Conservation (phyloP, 2,888 invertebrate species). For the Leptopterna dolabrata region DNA sequence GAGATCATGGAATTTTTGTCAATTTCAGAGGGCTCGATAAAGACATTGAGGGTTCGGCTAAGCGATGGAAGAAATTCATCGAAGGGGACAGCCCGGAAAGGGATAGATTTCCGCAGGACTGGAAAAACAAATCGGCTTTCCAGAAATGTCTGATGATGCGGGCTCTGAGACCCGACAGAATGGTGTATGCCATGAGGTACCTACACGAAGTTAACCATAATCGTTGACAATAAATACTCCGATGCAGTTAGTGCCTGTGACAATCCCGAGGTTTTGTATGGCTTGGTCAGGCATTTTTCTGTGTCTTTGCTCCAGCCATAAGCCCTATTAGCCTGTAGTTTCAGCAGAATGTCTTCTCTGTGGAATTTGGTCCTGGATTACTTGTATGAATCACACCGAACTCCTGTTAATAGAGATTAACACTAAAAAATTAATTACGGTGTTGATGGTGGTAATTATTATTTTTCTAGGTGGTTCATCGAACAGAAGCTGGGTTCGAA, state of each 20-base stretch:
- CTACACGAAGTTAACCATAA: not conserved
- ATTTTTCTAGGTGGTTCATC: slow-evolving; percentile 78
- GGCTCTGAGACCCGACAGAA: slow-evolving; percentile 89
- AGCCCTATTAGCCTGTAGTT: too few relatives aligned
- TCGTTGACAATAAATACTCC: not conserved
- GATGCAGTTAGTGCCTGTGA: too few relatives aligned
- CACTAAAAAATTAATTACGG: too few relatives aligned
- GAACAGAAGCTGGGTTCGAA: slow-evolving; percentile 89
- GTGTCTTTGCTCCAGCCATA: too few relatives aligned
- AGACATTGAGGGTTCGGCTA: slow-evolving; percentile 90
- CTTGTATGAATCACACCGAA: too few relatives aligned
- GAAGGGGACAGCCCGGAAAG: slow-evolving; percentile 93
- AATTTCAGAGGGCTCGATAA: slow-evolving; percentile 81
- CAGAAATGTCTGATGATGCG: slow-evolving; percentile 93
- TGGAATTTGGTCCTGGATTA: too few relatives aligned
- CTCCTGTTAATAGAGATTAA: too few relatives aligned
- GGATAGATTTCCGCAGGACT: slow-evolving; percentile 94
- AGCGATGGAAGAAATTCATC: slow-evolving; percentile 92
- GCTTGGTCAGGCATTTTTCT: too few relatives aligned
- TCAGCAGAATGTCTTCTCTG: too few relatives aligned
- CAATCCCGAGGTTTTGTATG: too few relatives aligned
- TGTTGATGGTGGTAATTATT: too few relatives aligned
- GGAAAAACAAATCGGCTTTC: slow-evolving; percentile 89
- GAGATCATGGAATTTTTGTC: too few relatives aligned
- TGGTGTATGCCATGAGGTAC: slow-evolving; percentile 89